These are phyloP conservation scores for Psophia crepitans DNA, from an alignment of 2,113 vertebrate species.

Conservation along the genomic window DNA sequence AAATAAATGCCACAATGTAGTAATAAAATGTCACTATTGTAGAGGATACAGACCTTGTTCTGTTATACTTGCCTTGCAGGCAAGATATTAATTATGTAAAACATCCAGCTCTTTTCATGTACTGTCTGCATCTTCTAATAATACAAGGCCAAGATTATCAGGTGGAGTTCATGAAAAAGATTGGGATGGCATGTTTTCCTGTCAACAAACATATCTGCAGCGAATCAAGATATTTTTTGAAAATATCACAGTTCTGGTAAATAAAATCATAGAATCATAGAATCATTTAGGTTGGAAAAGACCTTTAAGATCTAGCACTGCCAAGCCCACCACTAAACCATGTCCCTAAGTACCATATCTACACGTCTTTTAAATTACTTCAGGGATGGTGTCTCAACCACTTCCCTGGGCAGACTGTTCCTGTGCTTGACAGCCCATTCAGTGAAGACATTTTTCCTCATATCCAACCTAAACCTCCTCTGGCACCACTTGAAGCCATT, in stretches of 20 bases:
- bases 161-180: neutral
- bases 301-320: too few relatives aligned
- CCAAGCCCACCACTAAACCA: too few relatives aligned
- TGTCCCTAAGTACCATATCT: too few relatives aligned
- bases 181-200: neutral
- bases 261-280: neutral
- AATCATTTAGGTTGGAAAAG: too few relatives aligned
- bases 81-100: constrained; percentile 7
- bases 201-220: neutral
- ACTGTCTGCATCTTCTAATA: neutral
- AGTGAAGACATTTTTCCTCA: too few relatives aligned
- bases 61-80: neutral
- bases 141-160: neutral
- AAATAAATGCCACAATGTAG: neutral
- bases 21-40: neutral
- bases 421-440: too few relatives aligned
- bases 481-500: too few relatives aligned
- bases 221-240: neutral
- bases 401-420: too few relatives aligned
- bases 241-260: neutral
- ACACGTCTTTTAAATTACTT: too few relatives aligned
- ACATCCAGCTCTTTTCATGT: neutral
- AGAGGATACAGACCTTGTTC: neutral
- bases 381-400: too few relatives aligned
- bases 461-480: too few relatives aligned